These are phyloP conservation scores for Pseudanteris insignis DNA, from an alignment of 2,888 invertebrate species.

Conservation along the genomic window DNA sequence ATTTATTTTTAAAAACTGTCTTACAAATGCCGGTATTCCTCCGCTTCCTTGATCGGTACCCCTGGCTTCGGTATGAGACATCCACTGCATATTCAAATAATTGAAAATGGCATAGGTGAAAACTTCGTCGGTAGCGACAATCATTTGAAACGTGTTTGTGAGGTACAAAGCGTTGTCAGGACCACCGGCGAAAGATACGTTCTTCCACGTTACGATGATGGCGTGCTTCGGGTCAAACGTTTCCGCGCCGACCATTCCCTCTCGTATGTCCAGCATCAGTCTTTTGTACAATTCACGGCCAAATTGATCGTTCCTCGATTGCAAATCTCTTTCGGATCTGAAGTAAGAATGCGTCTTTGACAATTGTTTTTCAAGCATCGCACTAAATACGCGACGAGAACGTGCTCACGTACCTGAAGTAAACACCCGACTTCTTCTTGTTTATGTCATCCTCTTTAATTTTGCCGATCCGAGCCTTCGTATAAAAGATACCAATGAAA, in stretches of 20 bases:
- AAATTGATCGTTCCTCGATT: constrained; percentile 79
- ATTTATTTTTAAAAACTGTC: constrained; percentile 58
- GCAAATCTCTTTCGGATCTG: constrained; percentile 76
- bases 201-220: constrained; percentile 93
- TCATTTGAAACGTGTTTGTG: constrained; percentile 96
- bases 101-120: constrained; percentile 96
- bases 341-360: constrained; percentile 21
- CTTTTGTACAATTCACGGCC: constrained; percentile 88
- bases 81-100: constrained; percentile 91
- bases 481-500: constrained; percentile 93
- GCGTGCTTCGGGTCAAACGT: constrained; percentile 92
- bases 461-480: constrained; percentile 84
- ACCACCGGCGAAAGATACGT: constrained; percentile 91
- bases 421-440: constrained; percentile 81
- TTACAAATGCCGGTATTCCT: constrained; percentile 86
- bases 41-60: constrained; percentile 88
- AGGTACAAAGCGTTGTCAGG: constrained; percentile 81
- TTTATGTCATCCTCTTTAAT: constrained; percentile 79
- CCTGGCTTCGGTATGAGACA: constrained; percentile 89
- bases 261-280: constrained; percentile 86
- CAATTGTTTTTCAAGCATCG: constrained; percentile 4
- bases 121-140: constrained; percentile 91
- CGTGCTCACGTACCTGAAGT: constrained; percentile 73
- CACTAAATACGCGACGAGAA: too few relatives aligned
- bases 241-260: constrained; percentile 90